Evolutionary conservation across 1,140 invertebrate genomes (phyloP), one percentile per base, ranked within the genome.

Genomic region (Drosophila athabasca): DNA sequence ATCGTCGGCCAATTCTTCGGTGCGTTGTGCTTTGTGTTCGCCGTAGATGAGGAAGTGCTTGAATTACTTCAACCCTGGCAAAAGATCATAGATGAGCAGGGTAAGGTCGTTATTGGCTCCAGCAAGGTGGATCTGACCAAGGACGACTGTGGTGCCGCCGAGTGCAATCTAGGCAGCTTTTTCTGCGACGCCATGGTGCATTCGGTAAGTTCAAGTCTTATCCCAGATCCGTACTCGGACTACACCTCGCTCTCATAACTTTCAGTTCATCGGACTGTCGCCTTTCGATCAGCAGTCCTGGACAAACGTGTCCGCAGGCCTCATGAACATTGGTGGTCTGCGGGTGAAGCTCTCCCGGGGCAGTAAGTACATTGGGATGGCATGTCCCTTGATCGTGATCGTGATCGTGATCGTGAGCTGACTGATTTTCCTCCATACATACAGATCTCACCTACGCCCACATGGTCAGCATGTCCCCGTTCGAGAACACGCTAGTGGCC

Each of bases 131-230:
- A 93, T 44, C 81, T 96, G 2, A 92, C 92, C 15, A 93, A 93
- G 45, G 91, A 92, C 1, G 80, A 85, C 0, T 96, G 96, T 75
- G 76, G 93, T 8, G 91, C 89, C 13, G 79, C 77, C 0, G 96
- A 97, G 90, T 97, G 96, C 80, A 96, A 95, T 68, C 84, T 97
- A 41, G 96, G 96, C 13, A 96, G 95, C 85, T 93, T 96, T 15
- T 93, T 96, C 39, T 94, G 95, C 6, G 95, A 97, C 69, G 94
- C 95, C 0, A 94, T 95, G 91, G 92, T 96, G 29, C 92, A 95
- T 85, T 72, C 91, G 22, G 90, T 91, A 70, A 78, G 84, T 50
- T 29, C 6, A 17, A 9, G 9, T n/a, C n/a, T 39, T 11, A 13
- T 3, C 1, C 2, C 11, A 5, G 6, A 17, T 5, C 4, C 6